Base-by-base conservation (phyloP, 1,140 invertebrate species). In the Portunus trituberculatus region DNA sequence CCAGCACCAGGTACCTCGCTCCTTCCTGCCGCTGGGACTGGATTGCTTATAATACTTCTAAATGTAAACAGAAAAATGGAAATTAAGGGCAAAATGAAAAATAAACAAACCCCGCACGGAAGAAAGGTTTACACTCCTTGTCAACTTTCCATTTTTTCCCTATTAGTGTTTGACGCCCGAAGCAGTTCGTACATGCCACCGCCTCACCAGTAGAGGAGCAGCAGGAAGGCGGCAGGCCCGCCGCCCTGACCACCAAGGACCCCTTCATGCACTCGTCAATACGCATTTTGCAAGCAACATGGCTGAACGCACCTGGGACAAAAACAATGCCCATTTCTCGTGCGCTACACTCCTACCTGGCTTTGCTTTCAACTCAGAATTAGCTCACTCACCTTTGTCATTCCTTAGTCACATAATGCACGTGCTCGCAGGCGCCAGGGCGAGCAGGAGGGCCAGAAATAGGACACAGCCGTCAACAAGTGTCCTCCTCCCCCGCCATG, bases 401-500 rank as follows among this genome's bases (percentile, higher is more conserved):
- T 82, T 28, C 52, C 67, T 82, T n/a, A 48, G 76, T 93, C 92
- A 93, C 92, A 93, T 93, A 82, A 93, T 93, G 67, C 31, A 82
- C 39, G 92, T 82, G 92, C 46, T 39, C 39, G 25, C 31, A 31
- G 76, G 67, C 82, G 32, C 25, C 31, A 45, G 32, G 76, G 32
- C 92, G 76, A 84, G 31, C 92, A 93, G 59, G 92, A 83, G 25
- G 92, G 67, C 52, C 67, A n/a, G 39, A 39, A 93, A 82, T 29
- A 82, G 67, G 82, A 45, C 67, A 82, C 39, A 76, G n/a, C 52
- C 52, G 92, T 93, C 92, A 93, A 93, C 92, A 93, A 93, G 92
- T 93, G 92, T 93, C 92, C 67, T 84, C 82, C 92, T 76, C 92
- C 67, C 92, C 92, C 92, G 92, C 92, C 92, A 93, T 93, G 92